Evolutionary conservation across 2,113 vertebrate species (phyloP).

Genomic region (Riparia riparia): DNA sequence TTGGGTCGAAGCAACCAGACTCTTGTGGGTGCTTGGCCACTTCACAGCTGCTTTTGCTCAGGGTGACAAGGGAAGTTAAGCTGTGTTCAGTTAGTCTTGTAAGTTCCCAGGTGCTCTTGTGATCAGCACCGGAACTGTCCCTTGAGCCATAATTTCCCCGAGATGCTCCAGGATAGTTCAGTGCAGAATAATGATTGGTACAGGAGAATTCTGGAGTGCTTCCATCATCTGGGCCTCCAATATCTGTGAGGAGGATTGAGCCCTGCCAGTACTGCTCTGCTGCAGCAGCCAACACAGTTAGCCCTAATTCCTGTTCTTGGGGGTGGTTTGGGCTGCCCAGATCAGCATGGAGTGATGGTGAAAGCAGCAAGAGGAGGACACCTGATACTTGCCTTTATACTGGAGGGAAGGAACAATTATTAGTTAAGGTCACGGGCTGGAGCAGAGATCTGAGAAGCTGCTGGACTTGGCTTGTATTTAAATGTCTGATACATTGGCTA

Average conservation of each 20-base stretch:
- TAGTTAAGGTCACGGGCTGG: not conserved
- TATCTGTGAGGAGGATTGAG: not conserved
- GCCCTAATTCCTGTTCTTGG: not conserved
- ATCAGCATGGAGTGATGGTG: not conserved
- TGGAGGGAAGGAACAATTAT: not conserved
- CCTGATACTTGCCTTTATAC: not conserved
- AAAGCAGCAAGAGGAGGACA: not conserved
- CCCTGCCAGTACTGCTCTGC: not conserved
- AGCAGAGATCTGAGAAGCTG: not conserved
- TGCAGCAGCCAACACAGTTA: not conserved
- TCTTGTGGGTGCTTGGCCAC: not conserved
- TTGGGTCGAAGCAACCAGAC: not conserved
- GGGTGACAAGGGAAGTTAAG: not conserved
- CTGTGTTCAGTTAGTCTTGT: not conserved
- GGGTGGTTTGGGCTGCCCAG: not conserved
- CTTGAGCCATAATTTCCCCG: not conserved
- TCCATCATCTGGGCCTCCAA: fast-evolving
- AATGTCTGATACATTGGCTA: not conserved
- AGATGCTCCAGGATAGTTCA: not conserved
- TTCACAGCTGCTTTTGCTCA: not conserved
- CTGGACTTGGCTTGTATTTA: conserved; percentile 1
- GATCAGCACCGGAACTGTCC: not conserved
- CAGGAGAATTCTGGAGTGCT: not conserved
- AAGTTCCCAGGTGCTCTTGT: not conserved
- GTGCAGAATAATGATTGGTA: not conserved